These are phyloP conservation scores for Esox niger DNA, from an alignment of 2,113 vertebrate genomes.

Conservation along the genomic window DNA sequence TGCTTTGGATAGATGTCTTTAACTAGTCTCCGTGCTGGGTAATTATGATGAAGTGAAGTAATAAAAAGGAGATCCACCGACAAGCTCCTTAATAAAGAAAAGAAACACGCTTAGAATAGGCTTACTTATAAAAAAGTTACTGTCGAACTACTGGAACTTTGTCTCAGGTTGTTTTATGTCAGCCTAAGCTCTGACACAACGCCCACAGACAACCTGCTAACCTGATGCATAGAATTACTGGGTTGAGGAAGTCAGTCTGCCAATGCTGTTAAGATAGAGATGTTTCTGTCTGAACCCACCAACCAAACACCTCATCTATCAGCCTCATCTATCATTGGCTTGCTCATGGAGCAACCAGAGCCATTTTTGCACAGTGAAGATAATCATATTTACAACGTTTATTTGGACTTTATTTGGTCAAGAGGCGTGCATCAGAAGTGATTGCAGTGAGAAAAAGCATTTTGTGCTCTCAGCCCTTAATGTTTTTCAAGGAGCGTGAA, in stretches of 20 bases:
- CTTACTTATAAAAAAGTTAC: not conserved
- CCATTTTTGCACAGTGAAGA: conserved; percentile 17
- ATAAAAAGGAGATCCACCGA: not conserved
- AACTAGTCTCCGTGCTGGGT: not conserved
- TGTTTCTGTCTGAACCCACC: conserved; percentile 11
- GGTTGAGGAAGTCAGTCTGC: conserved; percentile 1
- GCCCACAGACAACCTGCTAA: not conserved
- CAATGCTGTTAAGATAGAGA: conserved; percentile 9
- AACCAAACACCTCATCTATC: conserved; percentile 34
- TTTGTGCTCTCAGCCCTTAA: too few relatives aligned
- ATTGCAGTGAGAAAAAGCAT: conserved; percentile 17
- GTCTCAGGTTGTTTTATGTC: not conserved
- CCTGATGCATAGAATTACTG: not conserved
- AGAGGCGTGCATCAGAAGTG: conserved; percentile 25
- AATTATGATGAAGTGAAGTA: not conserved
- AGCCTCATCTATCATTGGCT: conserved; percentile 29
- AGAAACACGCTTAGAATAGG: not conserved
- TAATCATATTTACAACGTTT: conserved; percentile 44
- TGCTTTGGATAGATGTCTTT: not conserved
- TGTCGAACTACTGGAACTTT: not conserved
- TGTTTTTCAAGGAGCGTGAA: not conserved
- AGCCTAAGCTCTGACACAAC: not conserved
- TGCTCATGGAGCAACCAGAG: conserved; percentile 10
- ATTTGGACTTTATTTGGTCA: conserved; percentile 45
- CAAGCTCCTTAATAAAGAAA: not conserved